A percentile compares a stretch with the other conserved stretches of the same genome.
Evolutionary conservation across 2,797 vertebrate species (phyloP).

Genomic region (Coregonus sp.): DNA sequence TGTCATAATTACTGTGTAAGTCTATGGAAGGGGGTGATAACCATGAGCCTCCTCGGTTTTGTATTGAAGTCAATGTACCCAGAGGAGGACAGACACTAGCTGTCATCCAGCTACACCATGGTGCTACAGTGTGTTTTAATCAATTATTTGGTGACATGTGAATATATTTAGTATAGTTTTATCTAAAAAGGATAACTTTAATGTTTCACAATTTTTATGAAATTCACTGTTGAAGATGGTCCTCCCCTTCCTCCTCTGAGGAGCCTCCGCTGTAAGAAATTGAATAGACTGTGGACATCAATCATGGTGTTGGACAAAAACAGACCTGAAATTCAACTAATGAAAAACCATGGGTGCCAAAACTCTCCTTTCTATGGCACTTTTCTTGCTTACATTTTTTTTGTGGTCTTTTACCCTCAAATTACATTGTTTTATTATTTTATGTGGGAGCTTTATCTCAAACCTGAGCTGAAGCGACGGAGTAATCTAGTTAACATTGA

Average conservation of each 20-base stretch:
- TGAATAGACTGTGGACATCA: not conserved
- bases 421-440: slow-evolving; percentile 52
- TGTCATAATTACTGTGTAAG: too few species aligned
- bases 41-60: too few species aligned
- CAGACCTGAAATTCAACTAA: slow-evolving; percentile 2
- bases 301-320: not conserved
- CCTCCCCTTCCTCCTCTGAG: too few species aligned
- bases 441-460: slow-evolving; percentile 48
- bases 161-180: not conserved
- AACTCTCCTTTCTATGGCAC: not conserved
- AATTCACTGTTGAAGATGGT: not conserved
- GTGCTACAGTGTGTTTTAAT: too few species aligned
- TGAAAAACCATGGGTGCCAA: not conserved
- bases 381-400: not conserved
- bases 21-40: too few species aligned
- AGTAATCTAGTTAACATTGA: slow-evolving; percentile 72
- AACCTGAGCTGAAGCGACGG: slow-evolving; percentile 47
- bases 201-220: not conserved
- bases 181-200: too few species aligned
- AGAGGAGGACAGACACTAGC: too few species aligned
- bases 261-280: not conserved
- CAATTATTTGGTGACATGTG: too few species aligned
- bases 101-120: too few species aligned
- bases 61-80: too few species aligned
- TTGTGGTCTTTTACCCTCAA: slow-evolving; percentile 18